Evolutionary conservation across 2,797 vertebrate genomes (phyloP).

Genomic region (Trematomus bernacchii): DNA sequence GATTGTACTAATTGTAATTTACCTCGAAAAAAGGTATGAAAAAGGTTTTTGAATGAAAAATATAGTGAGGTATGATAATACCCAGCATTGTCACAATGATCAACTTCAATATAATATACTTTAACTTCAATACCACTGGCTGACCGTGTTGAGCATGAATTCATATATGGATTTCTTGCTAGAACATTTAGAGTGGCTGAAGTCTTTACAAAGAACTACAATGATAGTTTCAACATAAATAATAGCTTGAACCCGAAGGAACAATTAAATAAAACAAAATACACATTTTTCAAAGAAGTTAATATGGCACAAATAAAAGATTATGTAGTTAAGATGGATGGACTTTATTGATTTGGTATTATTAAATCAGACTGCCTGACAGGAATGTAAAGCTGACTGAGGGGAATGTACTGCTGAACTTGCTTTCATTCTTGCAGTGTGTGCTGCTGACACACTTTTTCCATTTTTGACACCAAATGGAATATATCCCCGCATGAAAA

Average conservation of each 20-base stretch:
- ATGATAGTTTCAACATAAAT: not conserved
- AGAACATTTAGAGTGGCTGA: not conserved
- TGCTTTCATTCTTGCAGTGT: not conserved
- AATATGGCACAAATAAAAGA: slow-evolving; percentile 27
- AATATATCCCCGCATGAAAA: slow-evolving; percentile 12
- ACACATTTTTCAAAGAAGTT: not conserved
- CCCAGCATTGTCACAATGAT: not conserved
- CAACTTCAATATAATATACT: not conserved
- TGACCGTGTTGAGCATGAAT: not conserved
- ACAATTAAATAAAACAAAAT: slow-evolving; percentile 12
- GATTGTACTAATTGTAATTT: not conserved
- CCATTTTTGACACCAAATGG: slow-evolving; percentile 35
- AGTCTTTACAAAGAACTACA: slow-evolving; percentile 1
- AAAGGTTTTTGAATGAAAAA: too few species aligned
- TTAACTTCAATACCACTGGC: not conserved
- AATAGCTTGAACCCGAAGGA: slow-evolving; percentile 26
- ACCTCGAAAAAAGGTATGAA: too few species aligned
- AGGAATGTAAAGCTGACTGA: not conserved
- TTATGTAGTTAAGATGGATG: not conserved
- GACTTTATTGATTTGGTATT: too few species aligned
- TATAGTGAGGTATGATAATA: not conserved
- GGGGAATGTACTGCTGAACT: not conserved
- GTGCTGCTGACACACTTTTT: slow-evolving; percentile 32
- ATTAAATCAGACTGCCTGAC: too few species aligned
- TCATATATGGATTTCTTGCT: not conserved